Percentiles rank a stretch among this genome's conserved stretches.
Evolutionary conservation across 2,888 invertebrate genomes (phyloP).

Genomic region (Drosophila leonis): DNA sequence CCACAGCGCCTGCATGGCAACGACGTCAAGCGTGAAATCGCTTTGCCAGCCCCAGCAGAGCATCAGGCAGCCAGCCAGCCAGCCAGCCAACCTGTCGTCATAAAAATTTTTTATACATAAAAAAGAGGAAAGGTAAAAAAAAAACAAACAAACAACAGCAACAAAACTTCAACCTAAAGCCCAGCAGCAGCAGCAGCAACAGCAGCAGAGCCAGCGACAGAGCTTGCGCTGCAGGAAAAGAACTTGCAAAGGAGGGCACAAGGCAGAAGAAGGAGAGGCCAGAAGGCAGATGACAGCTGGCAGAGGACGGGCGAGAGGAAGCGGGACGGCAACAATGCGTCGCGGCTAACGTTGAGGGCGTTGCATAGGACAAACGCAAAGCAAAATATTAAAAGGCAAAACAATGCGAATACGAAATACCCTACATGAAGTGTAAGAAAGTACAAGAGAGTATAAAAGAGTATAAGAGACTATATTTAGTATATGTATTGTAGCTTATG

Average conservation of each 20-base stretch:
- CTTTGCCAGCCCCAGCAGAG: constrained; percentile 59
- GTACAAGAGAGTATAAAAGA: too few species aligned
- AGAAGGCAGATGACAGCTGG: neutral
- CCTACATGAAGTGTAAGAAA: neutral
- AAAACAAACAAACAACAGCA: constrained; percentile 35
- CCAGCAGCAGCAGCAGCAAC: constrained; percentile 30
- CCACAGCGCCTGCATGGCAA: constrained; percentile 55
- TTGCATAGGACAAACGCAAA: constrained; percentile 33
- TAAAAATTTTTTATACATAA: constrained; percentile 72
- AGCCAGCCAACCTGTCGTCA: constrained; percentile 76
- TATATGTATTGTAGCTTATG: neutral
- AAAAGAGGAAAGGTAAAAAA: constrained; percentile 8
- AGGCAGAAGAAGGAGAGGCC: neutral
- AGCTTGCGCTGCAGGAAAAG: constrained; percentile 13
- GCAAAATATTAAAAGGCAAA: neutral
- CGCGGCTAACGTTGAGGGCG: constrained; percentile 40
- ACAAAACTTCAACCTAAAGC: constrained; percentile 25
- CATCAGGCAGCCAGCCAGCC: constrained; percentile 29
- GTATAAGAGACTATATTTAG: neutral
- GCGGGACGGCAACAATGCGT: constrained; percentile 54
- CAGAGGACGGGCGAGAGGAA: neutral
- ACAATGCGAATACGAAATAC: constrained; percentile 17
- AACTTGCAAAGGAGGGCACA: constrained; percentile 2
- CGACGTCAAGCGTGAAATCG: constrained; percentile 75
- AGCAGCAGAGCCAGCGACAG: constrained; percentile 15